phyloP scores from a whole-genome alignment of 2,888 invertebrate species.

The Eristalinus sepulchralis region DNA sequence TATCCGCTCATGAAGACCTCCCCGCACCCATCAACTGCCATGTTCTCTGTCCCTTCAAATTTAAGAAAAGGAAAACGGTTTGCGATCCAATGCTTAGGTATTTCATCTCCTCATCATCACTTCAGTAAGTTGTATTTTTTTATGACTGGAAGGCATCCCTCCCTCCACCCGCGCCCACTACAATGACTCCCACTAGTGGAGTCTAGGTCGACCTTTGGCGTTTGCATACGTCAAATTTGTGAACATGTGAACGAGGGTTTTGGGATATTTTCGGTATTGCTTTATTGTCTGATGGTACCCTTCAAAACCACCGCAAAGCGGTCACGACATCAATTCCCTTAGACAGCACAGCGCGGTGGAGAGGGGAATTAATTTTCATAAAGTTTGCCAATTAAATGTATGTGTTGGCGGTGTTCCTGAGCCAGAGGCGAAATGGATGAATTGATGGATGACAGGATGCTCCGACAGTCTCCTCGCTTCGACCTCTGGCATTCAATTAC shows the following conservation, averaged over 20 bases:
- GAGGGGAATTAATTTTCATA: constrained; percentile 42
- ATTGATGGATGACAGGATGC: background rate
- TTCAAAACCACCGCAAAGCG: constrained; percentile 13
- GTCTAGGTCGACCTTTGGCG: background rate
- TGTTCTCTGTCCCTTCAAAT: background rate
- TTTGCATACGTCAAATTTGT: background rate
- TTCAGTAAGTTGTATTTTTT: background rate
- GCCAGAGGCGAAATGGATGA: background rate
- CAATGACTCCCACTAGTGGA: background rate
- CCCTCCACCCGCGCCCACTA: background rate
- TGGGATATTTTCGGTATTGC: background rate
- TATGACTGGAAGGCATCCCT: background rate
- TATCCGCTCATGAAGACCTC: constrained; percentile 19
- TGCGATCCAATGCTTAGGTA: background rate
- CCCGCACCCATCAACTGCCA: background rate
- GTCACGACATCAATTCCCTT: constrained; percentile 18
- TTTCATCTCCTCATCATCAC: background rate
- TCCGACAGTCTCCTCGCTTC: background rate
- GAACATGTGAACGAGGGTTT: constrained; percentile 3
- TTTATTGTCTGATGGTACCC: constrained; percentile 10
- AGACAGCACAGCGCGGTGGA: background rate
- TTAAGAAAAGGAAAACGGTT: background rate
- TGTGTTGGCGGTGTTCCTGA: background rate
- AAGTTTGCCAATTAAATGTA: constrained; percentile 41
- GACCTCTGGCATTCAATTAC: background rate